These are phyloP conservation scores for Syrista parreyssii DNA, from an alignment of 2,888 invertebrate genomes.

Conservation along the genomic window DNA sequence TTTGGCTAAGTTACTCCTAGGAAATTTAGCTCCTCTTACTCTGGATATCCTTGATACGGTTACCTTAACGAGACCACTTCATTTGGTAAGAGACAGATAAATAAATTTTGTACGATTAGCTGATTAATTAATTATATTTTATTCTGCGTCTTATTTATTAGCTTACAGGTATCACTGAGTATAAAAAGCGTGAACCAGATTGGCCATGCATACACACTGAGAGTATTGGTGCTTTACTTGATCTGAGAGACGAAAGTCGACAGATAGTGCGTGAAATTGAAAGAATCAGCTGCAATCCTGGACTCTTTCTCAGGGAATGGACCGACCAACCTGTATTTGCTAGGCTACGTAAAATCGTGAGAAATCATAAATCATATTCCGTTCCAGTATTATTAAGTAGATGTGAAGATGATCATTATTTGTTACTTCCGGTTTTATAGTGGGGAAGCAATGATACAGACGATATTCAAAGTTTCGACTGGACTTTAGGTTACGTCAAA, in stretches of 20 bases:
- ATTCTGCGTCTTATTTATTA: not conserved
- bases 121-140: not conserved
- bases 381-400: not conserved
- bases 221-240: conserved; percentile 63
- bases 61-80: conserved; percentile 40
- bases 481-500: conserved; percentile 52
- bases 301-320: conserved; percentile 67
- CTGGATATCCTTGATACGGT: conserved; percentile 47
- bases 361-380: conserved; percentile 41
- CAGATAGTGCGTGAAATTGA: conserved; percentile 67
- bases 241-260: conserved; percentile 52
- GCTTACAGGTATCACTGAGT: conserved; percentile 37
- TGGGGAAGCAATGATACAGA: not conserved
- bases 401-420: not conserved
- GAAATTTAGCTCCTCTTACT: conserved; percentile 47
- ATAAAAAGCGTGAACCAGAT: conserved; percentile 63
- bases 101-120: not conserved
- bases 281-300: conserved; percentile 66
- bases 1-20: conserved; percentile 39
- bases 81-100: conserved; percentile 35
- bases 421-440: not conserved
- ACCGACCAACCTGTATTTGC: conserved; percentile 44
- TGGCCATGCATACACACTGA: conserved; percentile 68
- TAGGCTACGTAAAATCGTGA: conserved; percentile 42
- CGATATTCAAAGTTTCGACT: conserved; percentile 41